Base-by-base conservation (phyloP, 1,140 invertebrate species). In the Drosophila ercepeae region DNA sequence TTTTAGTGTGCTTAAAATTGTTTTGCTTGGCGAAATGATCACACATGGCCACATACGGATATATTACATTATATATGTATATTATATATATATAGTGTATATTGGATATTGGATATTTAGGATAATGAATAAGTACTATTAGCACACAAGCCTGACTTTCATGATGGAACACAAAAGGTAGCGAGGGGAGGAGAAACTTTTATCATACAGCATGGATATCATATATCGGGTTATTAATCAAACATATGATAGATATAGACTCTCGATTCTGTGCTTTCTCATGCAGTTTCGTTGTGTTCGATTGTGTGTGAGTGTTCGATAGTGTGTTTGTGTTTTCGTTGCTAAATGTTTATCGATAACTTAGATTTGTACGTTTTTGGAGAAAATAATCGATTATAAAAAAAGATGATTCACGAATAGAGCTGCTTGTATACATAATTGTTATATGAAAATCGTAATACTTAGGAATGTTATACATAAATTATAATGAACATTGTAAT, bases 201-300 rank as follows among this genome's bases (percentile, higher is more conserved):
- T 77, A 81, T 77, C 57, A 57, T 76, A 81, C 77, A 81, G 55
- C 75, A 46, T 67, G 60, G 53, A 49, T n/a, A n/a, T n/a, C n/a
- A 44, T 64, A 44, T 58, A 46, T 71, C 57, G 54, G 44, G 59
- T 75, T 63, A 46, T 53, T 50, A 74, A 70, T 50, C 52, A 64
- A 53, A 74, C 52, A 44, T 55, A 61, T 41, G 49, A 58, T 67
- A 79, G 67, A 32, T 67, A 60, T 59, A 55, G 32, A 77, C 50
- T 60, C 32, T 61, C 57, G 54, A 64, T 34, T 75, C 52, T 57
- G 75, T 83, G 78, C 74, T 74, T 78, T 57, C 59, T 63, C 59
- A 84, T 83, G 75, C 69, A 82, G 29, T 59, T 59, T 71, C 46
- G n/a, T 36, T 63, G 50, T 74, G 74, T 76, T 32, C 36, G 36